Evolutionary conservation across 2,797 vertebrate species (phyloP).

Genomic region (Xiphorhynchus erythropygius): DNA sequence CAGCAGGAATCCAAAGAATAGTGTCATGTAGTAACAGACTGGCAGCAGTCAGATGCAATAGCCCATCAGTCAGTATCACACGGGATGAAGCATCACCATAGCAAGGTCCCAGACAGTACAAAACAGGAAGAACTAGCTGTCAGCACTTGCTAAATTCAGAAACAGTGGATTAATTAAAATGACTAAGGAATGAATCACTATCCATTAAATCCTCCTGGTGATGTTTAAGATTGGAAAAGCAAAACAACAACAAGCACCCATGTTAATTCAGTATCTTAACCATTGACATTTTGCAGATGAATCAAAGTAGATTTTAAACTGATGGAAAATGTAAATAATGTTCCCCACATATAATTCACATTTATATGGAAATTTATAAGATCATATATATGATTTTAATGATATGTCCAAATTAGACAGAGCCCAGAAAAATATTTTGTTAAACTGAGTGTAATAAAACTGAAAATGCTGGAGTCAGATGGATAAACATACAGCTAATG

Average conservation of each 20-base stretch:
- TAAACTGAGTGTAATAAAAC: neutral
- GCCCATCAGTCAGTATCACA: neutral
- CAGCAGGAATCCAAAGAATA: neutral
- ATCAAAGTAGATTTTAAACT: neutral
- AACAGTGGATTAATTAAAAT: constrained; percentile 12
- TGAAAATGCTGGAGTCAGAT: neutral
- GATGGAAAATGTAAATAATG: neutral
- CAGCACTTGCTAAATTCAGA: neutral
- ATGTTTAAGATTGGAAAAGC: neutral
- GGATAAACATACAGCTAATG: accelerated
- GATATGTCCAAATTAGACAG: neutral
- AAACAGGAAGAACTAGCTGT: neutral
- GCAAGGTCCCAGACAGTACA: neutral
- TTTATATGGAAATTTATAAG: neutral
- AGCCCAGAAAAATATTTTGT: neutral
- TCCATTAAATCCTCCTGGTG: neutral
- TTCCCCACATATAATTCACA: neutral
- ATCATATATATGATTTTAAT: neutral
- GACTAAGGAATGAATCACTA: neutral
- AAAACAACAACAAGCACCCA: neutral
- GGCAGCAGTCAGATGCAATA: neutral
- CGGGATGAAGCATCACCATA: neutral
- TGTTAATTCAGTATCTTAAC: neutral
- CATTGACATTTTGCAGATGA: neutral
- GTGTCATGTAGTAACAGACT: neutral